Evolutionary conservation across 2,113 vertebrate species (phyloP), one percentile per base, ranked within the genome.

Genomic region (Origma solitaria): DNA sequence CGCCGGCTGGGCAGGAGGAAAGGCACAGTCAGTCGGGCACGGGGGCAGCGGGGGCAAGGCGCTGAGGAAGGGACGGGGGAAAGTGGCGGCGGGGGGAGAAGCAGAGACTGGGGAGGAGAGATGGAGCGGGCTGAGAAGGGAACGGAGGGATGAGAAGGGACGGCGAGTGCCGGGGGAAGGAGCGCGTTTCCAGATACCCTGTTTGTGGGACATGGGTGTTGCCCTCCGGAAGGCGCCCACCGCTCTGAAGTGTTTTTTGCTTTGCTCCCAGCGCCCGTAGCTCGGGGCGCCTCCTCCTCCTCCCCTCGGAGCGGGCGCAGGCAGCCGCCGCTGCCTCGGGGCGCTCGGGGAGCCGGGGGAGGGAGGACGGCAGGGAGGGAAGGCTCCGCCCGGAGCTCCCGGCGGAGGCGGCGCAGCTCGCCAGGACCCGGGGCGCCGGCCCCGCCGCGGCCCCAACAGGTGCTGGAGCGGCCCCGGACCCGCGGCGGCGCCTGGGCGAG

Each of bases 331-430:
- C 82, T 84, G 95, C 92, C 95, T 89, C 69, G 90, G 87, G 93
- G 93, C 76, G 91, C 91, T 83, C 27, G 13, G 40, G 83, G 79
- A 95, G 65, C 56, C 90, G 94, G 83, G 76, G 88, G 92, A 90
- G 92, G 95, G 84, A 57, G 84, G 42, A 64, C 80, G 95, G 62
- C 76, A 68, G 68, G 80, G 11, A 66, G 91, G 54, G 53, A 15
- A 90, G 82, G 94, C 96, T 95, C 96, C 96, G 89, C 96, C 91
- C 96, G 94, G 88, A 94, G 94, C 92, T 91, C 94, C 88, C 77
- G 87, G 87, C 72, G 90, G 87, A 77, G 90, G 90, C 94, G 92
- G 94, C 33, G 92, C 92, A 57, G 86, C 82, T 66, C 78, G 40
- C 23, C 83, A 37, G 58, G 44, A 49, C n/a, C 35, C 50, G 47